Evolutionary conservation across 2,888 invertebrate genomes (phyloP), one percentile per base, ranked within the genome.

Genomic region (Entomobrya multifasciata): DNA sequence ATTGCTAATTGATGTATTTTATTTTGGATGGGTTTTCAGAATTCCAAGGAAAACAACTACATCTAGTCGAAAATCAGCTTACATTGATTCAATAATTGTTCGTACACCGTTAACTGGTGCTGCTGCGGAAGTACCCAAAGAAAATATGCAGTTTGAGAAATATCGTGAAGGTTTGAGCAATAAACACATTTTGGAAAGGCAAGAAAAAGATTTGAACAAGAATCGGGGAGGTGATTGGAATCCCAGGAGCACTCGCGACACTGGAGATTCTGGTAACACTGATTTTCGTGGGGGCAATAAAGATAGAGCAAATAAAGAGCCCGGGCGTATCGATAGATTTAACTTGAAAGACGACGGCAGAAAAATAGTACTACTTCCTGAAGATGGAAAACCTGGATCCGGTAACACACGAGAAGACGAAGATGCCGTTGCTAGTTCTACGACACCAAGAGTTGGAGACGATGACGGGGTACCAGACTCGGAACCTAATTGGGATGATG

Each of bases 101-200:
- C 4, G 36, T 36, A 89, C 89, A 17, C 89, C 89, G 5, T 72
- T 89, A 20, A 87, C 87, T 17, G 47, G 20, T 30, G 52, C 72
- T 4, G 52, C 30, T 30, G 52, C 70, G 5, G 77, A 89, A 11
- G 76, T 87, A 8, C 87, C 89, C 0, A 70, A 74, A 27, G 89
- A 87, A 55, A 89, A 89, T 25, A 55, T 89, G 11, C 44, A 84
- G 36, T 89, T 89, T 67, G 89, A 89, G 77, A 62, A 70, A 55
- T 89, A 6, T 36, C 55, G 87, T 10, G 80, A 83, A 76, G 77
- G 70, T 11, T 15, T 41, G 10, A 55, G 52, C 4, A 49, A 83
- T 10, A 76, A 77, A 67, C 70, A 81, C n/a, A 86, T 65, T 27
- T 25, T 44, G n/a, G 76, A 76, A 55, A 76, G 17, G 22, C 36